A percentile compares a stretch with the other conserved stretches of the same genome.
Conservation (phyloP, 2,113 vertebrate species). For the Ptilonorhynchus violaceus region DNA sequence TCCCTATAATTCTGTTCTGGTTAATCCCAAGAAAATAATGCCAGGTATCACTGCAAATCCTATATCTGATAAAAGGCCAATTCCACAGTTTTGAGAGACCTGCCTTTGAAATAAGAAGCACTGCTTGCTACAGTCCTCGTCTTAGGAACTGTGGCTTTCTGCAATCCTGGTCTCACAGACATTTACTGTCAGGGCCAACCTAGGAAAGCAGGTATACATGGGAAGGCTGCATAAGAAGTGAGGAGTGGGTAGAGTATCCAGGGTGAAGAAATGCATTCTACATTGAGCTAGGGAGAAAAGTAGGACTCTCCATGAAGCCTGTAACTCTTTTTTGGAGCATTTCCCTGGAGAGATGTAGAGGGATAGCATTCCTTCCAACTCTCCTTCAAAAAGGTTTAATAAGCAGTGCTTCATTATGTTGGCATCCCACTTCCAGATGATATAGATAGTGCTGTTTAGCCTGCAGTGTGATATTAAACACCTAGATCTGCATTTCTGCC, state of each 20-base stretch:
- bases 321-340: not conserved
- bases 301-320: not conserved
- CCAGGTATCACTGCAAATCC: not conserved
- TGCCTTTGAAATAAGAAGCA: not conserved
- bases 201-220: not conserved
- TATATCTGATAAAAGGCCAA: not conserved
- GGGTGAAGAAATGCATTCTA: not conserved
- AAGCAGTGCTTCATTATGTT: not conserved
- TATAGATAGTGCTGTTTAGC: not conserved
- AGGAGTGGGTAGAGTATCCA: not conserved
- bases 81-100: not conserved
- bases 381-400: not conserved
- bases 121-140: not conserved
- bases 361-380: not conserved
- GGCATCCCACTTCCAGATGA: conserved; percentile 15
- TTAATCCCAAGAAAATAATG: not conserved
- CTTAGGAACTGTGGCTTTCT: not conserved
- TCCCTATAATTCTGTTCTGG: not conserved
- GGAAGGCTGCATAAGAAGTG: not conserved
- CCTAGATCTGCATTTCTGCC: not conserved
- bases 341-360: not conserved
- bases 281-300: not conserved
- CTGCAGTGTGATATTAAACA: conserved; percentile 27
- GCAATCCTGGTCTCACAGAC: not conserved
- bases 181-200: not conserved